phyloP scores from a whole-genome alignment of 2,113 vertebrate species.

The Peromyscus polionotus region DNA sequence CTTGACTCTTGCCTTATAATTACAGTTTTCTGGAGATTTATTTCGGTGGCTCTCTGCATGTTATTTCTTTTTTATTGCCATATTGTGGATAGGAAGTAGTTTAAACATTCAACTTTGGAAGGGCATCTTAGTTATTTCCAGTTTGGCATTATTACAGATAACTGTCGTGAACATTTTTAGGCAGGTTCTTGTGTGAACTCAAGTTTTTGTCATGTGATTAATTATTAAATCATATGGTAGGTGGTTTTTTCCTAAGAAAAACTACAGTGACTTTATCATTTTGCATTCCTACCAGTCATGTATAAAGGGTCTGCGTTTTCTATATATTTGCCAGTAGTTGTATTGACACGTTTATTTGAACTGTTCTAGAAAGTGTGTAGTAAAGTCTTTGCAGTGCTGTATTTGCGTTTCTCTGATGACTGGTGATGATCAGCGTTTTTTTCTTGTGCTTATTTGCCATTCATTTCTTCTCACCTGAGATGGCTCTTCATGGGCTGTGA shows the following conservation, averaged over 20 bases:
- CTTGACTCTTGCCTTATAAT: not conserved
- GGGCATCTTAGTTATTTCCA: not conserved
- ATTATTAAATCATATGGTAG: not conserved
- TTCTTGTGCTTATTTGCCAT: not conserved
- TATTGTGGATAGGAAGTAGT: not conserved
- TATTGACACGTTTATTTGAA: not conserved
- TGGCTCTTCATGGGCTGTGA: not conserved
- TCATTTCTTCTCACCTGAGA: not conserved
- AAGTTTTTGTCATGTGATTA: not conserved
- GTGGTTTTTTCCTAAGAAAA: not conserved
- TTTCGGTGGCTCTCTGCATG: not conserved
- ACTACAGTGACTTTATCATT: not conserved
- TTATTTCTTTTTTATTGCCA: not conserved
- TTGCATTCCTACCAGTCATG: not conserved
- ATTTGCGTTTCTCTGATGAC: not conserved
- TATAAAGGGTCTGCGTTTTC: not conserved
- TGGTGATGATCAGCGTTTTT: not conserved
- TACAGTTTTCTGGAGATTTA: not conserved
- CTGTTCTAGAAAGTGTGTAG: not conserved
- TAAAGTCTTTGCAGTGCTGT: not conserved
- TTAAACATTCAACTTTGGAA: not conserved
- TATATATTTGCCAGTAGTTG: not conserved
- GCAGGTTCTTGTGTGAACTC: not conserved
- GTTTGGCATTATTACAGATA: not conserved
- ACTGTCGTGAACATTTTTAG: not conserved